Evolutionary conservation across 1,140 invertebrate species (phyloP).

Genomic region (Hermetia illucens): DNA sequence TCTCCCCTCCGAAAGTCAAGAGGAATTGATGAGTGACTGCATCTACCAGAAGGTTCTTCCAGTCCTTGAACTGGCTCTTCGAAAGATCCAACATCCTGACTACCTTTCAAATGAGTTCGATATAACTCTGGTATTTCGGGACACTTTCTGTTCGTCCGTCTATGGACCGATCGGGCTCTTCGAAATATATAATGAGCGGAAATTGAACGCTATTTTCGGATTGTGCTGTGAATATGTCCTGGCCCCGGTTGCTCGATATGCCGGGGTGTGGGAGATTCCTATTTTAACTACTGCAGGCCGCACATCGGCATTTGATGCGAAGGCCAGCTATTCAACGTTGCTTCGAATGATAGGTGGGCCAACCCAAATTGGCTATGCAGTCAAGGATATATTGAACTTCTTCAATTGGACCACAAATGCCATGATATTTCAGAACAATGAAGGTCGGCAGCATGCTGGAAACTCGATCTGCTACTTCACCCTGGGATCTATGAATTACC

Average conservation of each 20-base stretch:
- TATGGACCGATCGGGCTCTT: conserved; percentile 64
- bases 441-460: conserved; percentile 35
- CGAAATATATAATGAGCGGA: conserved; percentile 44
- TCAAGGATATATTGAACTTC: conserved; percentile 44
- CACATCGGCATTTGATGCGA: conserved; percentile 48
- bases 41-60: conserved; percentile 54
- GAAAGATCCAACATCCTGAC: conserved; percentile 40
- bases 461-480: conserved; percentile 59
- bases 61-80: conserved; percentile 57
- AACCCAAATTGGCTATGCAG: conserved; percentile 51
- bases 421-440: conserved; percentile 52
- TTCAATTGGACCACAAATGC: conserved; percentile 55
- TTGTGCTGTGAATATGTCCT: conserved; percentile 84
- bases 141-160: conserved; percentile 66
- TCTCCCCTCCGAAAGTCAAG: conserved; percentile 17
- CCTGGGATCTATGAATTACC: conserved; percentile 44
- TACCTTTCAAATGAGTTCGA: conserved; percentile 45
- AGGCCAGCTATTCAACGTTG: conserved; percentile 49
- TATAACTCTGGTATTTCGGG: conserved; percentile 50
- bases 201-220: conserved; percentile 72
- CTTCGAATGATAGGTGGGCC: conserved; percentile 74
- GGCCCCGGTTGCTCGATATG: conserved; percentile 76
- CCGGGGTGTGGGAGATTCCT: conserved; percentile 76
- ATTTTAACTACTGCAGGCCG: conserved; percentile 74
- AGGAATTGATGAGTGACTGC: conserved; percentile 26